These are phyloP conservation scores for Formicarius rufipectus DNA, from an alignment of 2,113 vertebrate species.

Conservation along the genomic window DNA sequence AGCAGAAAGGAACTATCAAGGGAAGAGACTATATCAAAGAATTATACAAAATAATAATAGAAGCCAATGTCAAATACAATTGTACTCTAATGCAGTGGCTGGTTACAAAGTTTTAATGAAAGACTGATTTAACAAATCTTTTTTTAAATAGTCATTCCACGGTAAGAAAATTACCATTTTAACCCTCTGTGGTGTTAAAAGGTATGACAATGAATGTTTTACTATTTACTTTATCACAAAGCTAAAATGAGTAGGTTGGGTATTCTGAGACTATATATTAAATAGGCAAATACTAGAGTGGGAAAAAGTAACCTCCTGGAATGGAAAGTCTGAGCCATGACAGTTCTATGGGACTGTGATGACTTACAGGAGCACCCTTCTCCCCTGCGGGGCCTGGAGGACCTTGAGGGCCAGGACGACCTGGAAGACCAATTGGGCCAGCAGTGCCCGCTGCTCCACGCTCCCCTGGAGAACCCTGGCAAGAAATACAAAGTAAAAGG, in stretches of 20 bases:
- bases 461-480: slow-evolving; percentile 94
- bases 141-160: background rate
- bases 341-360: background rate
- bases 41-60: background rate
- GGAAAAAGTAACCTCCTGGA: background rate
- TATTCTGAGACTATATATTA: background rate
- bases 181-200: background rate
- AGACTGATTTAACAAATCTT: slow-evolving; percentile 30
- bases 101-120: slow-evolving; percentile 42
- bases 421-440: slow-evolving; percentile 91
- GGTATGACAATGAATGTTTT: background rate
- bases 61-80: background rate
- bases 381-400: slow-evolving; percentile 94
- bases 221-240: slow-evolving; percentile 26
- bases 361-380: slow-evolving; percentile 94
- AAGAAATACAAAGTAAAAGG: background rate
- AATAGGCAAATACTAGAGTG: background rate
- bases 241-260: background rate
- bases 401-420: slow-evolving; percentile 92
- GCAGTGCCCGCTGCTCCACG: slow-evolving; percentile 90
- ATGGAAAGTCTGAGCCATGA: background rate
- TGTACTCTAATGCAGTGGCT: background rate
- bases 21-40: background rate
- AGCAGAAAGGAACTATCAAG: background rate
- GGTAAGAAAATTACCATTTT: background rate